phyloP scores from a whole-genome alignment of 1,140 invertebrate genomes.

The Procambarus virginalis region DNA sequence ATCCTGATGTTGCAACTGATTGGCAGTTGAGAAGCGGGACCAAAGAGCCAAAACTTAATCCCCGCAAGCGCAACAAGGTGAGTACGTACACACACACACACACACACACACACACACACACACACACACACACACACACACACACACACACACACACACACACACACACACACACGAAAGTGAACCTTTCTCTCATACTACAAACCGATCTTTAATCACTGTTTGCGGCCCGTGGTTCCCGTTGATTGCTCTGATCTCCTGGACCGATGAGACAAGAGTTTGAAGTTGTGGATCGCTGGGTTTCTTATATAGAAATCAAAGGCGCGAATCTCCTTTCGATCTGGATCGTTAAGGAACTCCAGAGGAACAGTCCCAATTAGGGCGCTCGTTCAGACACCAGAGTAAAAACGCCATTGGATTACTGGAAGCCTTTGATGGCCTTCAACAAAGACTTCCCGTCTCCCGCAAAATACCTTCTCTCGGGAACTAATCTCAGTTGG shows the following conservation, averaged over 20 bases:
- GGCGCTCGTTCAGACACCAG: constrained; percentile 32
- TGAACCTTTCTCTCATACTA: not conserved
- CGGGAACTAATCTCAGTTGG: not conserved
- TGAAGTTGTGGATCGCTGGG: not conserved
- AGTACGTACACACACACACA: not conserved
- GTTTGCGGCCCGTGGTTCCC: not conserved
- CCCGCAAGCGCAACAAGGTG: no score
- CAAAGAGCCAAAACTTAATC: no score
- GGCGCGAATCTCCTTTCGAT: not conserved
- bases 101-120: not conserved
- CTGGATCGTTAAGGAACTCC: not conserved
- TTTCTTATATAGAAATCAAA: not conserved
- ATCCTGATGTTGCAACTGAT: no score
- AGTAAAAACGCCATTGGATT: constrained; percentile 49
- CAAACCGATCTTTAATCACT: not conserved
- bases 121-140: no score
- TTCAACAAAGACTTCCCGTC: constrained; percentile 16
- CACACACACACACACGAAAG: not conserved
- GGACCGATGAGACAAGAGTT: constrained; percentile 1
- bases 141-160: not conserved
- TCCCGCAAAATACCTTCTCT: not conserved
- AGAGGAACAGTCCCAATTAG: constrained; percentile 34
- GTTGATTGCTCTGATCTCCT: not conserved
- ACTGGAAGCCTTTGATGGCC: constrained; percentile 53
- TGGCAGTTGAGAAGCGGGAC: no score